Base-by-base conservation (phyloP, 1,140 invertebrate species). In the Rhyzopertha dominica region DNA sequence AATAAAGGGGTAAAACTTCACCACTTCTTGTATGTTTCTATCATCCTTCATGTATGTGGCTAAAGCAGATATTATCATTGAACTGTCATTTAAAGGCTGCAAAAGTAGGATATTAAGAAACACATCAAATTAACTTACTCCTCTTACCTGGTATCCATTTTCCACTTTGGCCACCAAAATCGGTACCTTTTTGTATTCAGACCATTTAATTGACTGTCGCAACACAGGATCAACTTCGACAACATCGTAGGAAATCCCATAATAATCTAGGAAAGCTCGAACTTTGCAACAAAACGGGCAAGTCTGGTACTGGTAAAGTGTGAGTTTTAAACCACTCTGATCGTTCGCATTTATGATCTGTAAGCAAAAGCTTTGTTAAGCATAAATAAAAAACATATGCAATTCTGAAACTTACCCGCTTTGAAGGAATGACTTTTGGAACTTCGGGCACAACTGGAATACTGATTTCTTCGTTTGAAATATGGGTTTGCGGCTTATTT, bases 201-300 rank as follows among this genome's bases (percentile, higher is more conserved):
- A 93, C 90, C 95, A 98, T 64, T 87, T 90, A 22, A 97, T 84
- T 63, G 97, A 86, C 55, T 85, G 82, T 23, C 90, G 75, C 0
- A 94, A 73, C 2, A 98, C 90, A 20, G 93, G 90, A 74, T 97
- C 90, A 0, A 99, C 96, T 77, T 99, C 96, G 10, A 99, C 85
- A 10, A 99, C 76, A 61, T 98, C 85, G 70, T 99, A 99, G 0
- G 89, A 90, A 37, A 98, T 78, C 3, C 95, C 95, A 70, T 88
- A 84, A 60, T 87, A 94, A 71, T 99, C 94, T 3, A 99, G 71
- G 67, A 92, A 90, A 12, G 91, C 84, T 48, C 96, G 77, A 0
- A 98, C 90, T 77, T 99, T 99, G 62, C 94, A 98, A 68, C 96
- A 99, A 70, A 98, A 99, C 20, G 96, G 96, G 69, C 95, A 99